Conservation (phyloP, 2,113 vertebrate species). For the Myodes glareolus region DNA sequence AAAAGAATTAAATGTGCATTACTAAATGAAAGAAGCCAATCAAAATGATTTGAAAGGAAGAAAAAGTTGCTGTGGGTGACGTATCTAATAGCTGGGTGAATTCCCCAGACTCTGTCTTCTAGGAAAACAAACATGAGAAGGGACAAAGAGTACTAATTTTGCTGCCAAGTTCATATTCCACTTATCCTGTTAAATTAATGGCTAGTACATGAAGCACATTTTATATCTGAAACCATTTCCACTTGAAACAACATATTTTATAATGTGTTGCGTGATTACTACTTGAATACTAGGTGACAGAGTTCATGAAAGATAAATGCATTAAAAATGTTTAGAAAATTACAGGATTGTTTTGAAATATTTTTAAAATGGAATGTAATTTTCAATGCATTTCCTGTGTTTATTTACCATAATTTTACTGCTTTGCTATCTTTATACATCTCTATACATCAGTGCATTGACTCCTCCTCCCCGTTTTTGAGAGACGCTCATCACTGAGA, state of each 20-base stretch:
- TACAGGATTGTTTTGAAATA: conserved; percentile 78
- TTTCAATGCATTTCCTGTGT: conserved; percentile 75
- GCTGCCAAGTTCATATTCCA: conserved; percentile 66
- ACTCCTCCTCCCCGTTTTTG: neutral
- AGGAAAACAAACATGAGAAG: conserved; percentile 23
- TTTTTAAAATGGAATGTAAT: conserved; percentile 75
- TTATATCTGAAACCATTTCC: conserved; percentile 77
- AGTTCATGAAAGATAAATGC: conserved; percentile 72
- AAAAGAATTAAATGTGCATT: neutral
- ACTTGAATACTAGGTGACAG: conserved; percentile 68
- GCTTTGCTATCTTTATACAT: conserved; percentile 73
- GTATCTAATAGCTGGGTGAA: conserved; percentile 66
- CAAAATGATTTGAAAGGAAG: conserved; percentile 48
- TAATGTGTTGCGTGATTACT: conserved; percentile 68
- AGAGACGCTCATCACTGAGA: conserved; percentile 63
- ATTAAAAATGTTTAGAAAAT: conserved; percentile 76
- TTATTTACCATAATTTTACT: conserved; percentile 74
- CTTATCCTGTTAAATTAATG: conserved; percentile 64
- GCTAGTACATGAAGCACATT: conserved; percentile 68
- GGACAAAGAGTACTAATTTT: conserved; percentile 54
- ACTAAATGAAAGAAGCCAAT: neutral
- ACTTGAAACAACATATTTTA: conserved; percentile 80
- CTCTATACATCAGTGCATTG: conserved; percentile 55
- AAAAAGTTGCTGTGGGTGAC: neutral
- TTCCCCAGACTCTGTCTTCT: conserved; percentile 48